A percentile compares a stretch with the other conserved stretches of the same genome.
Conservation (phyloP, 2,888 invertebrate species). For the Aproaerema taeniolella region DNA sequence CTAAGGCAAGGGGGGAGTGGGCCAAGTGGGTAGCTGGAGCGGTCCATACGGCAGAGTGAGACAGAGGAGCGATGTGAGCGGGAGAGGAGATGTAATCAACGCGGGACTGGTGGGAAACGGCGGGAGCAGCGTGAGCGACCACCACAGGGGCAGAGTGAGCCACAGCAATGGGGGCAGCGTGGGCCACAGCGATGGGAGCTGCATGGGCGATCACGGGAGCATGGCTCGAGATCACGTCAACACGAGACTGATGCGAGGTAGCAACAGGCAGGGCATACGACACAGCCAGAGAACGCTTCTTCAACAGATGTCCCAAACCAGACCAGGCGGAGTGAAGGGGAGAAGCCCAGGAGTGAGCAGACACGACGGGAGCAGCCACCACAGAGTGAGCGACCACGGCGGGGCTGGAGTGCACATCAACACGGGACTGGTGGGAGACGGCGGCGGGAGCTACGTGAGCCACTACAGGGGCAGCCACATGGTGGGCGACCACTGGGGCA, state of each 20-base stretch:
- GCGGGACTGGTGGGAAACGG: conserved; percentile 73
- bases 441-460: conserved; percentile 41
- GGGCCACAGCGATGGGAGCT: conserved; percentile 42
- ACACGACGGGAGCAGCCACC: conserved; percentile 28
- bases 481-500: conserved; percentile 31
- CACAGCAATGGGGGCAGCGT: conserved; percentile 33
- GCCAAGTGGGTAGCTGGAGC: conserved; percentile 30
- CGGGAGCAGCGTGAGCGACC: conserved; percentile 51
- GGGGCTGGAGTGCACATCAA: conserved; percentile 38
- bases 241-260: conserved; percentile 72
- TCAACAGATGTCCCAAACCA: conserved; percentile 36
- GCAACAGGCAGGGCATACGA: conserved; percentile 41
- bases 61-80: conserved; percentile 28
- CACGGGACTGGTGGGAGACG: conserved; percentile 72
- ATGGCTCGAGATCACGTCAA: conserved; percentile 38
- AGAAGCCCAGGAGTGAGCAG: conserved; percentile 32
- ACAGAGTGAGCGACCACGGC: conserved; percentile 37
- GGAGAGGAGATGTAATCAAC: conserved; percentile 47
- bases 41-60: conserved; percentile 30
- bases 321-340: conserved; percentile 10
- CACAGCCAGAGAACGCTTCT: conserved; percentile 43
- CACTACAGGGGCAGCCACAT: conserved; percentile 29
- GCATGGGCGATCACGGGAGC: conserved; percentile 32
- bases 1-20: conserved; percentile 28
- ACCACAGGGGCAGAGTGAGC: conserved; percentile 46